Conservation (phyloP, 2,888 invertebrate genomes). For the Cordilura impudica region DNA sequence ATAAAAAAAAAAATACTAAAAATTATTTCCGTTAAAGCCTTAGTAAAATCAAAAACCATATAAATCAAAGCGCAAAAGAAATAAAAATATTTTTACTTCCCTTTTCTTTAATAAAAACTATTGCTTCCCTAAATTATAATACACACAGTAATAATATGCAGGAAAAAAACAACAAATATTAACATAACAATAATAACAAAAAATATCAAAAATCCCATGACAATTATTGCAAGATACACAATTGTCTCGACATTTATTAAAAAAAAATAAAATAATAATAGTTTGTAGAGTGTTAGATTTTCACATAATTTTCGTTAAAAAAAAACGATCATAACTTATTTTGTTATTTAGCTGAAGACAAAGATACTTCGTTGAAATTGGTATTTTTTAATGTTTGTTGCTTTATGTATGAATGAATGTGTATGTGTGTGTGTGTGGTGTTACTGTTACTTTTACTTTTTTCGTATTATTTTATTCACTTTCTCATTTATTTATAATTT, state of each 20-base stretch:
- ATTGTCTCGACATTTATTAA: slow-evolving; percentile 24
- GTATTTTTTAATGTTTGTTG: background rate
- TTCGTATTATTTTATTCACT: background rate
- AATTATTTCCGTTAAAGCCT: background rate
- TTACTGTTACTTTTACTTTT: background rate
- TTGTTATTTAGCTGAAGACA: background rate
- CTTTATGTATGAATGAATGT: too few species aligned
- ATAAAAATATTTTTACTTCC: background rate
- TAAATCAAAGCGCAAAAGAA: background rate
- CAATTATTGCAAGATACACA: slow-evolving; percentile 41
- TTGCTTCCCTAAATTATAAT: slow-evolving; percentile 5
- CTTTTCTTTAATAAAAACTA: background rate
- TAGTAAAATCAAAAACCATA: background rate
- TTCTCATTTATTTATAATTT: background rate
- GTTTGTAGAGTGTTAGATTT: slow-evolving; percentile 16
- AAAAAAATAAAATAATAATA: background rate
- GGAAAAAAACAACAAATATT: background rate
- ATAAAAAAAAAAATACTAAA: background rate
- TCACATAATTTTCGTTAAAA: slow-evolving; percentile 36
- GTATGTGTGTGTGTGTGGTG: background rate
- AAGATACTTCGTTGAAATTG: background rate
- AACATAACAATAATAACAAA: background rate
- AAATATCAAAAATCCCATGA: slow-evolving; percentile 33
- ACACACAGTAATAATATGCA: background rate
- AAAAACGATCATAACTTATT: background rate